phyloP scores from a whole-genome alignment of 2,888 invertebrate species.

The Erannis defoliaria region DNA sequence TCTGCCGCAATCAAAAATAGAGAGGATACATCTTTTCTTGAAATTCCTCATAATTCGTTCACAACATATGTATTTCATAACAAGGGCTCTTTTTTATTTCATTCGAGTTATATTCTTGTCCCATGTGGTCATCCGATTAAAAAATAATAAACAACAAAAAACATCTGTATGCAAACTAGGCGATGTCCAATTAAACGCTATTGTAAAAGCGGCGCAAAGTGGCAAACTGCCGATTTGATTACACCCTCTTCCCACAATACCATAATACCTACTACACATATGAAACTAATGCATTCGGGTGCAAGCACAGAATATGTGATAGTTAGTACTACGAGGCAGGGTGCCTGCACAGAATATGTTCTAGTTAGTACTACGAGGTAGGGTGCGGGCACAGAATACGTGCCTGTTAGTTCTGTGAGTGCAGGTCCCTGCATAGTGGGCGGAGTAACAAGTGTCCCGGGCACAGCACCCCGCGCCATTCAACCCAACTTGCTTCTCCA shows the following conservation, averaged over 20 bases:
- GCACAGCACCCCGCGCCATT: slow-evolving; percentile 59
- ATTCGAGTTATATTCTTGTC: slow-evolving; percentile 4
- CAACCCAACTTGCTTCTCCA: slow-evolving; percentile 35
- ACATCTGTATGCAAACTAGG: slow-evolving; percentile 45
- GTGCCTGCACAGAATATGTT: slow-evolving; percentile 1
- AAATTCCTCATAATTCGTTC: no score
- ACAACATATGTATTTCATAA: neutral
- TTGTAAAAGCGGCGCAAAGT: slow-evolving; percentile 64
- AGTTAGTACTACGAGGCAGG: slow-evolving; percentile 23
- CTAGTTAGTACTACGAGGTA: slow-evolving; percentile 23
- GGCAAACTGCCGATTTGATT: slow-evolving; percentile 71
- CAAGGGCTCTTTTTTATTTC: neutral
- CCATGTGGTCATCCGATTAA: slow-evolving; percentile 34
- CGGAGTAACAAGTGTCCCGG: slow-evolving; percentile 80
- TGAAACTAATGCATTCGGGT: neutral
- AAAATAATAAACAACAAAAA: slow-evolving; percentile 35
- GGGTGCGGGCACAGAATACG: slow-evolving; percentile 3
- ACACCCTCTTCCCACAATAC: slow-evolving; percentile 69
- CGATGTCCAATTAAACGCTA: slow-evolving; percentile 65
- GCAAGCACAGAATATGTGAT: neutral
- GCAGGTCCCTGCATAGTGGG: slow-evolving; percentile 63
- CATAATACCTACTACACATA: neutral
- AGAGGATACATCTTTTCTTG: no score
- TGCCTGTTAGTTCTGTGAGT: slow-evolving; percentile 37
- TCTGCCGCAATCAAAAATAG: no score